Evolutionary conservation across 2,888 invertebrate species (phyloP).

Genomic region (Drosophila falleni): DNA sequence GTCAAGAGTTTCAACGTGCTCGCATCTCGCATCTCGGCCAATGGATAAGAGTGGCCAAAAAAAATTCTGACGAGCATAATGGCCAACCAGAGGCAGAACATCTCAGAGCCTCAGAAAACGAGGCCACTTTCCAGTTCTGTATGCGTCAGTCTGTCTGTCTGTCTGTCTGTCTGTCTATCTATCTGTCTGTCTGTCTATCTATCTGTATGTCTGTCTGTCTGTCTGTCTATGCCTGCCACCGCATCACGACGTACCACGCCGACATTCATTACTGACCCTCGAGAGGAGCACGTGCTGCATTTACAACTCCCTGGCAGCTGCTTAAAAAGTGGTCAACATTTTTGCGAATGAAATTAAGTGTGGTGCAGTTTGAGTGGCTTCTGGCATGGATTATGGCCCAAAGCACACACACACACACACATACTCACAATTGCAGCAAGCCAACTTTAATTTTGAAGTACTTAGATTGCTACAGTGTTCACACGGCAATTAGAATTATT

Average conservation of each 20-base stretch:
- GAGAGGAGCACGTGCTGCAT: conserved; percentile 48
- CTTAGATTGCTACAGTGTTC: conserved; percentile 4
- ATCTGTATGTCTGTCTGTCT: conserved; percentile 1
- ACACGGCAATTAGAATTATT: background rate
- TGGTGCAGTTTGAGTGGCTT: conserved; percentile 53
- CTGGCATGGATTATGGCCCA: conserved; percentile 38
- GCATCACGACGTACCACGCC: conserved; percentile 20
- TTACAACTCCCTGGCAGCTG: conserved; percentile 44
- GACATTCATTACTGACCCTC: conserved; percentile 44
- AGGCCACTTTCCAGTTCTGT: conserved; percentile 28
- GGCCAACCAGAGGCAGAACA: conserved; percentile 7
- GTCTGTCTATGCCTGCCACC: conserved; percentile 7
- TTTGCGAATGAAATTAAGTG: conserved; percentile 57
- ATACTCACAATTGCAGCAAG: conserved; percentile 7
- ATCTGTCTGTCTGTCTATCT: background rate
- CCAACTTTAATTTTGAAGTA: conserved; percentile 18
- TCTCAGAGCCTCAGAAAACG: conserved; percentile 23
- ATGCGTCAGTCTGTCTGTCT: background rate
- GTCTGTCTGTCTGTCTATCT: background rate
- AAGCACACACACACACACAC: background rate
- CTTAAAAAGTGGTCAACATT: conserved; percentile 53
- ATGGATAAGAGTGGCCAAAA: conserved; percentile 20
- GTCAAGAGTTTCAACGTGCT: conserved; percentile 64
- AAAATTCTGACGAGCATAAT: conserved; percentile 15
- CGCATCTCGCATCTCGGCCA: conserved; percentile 31